Conservation (phyloP, 2,888 invertebrate genomes). For the Drosophila longiperda region DNA sequence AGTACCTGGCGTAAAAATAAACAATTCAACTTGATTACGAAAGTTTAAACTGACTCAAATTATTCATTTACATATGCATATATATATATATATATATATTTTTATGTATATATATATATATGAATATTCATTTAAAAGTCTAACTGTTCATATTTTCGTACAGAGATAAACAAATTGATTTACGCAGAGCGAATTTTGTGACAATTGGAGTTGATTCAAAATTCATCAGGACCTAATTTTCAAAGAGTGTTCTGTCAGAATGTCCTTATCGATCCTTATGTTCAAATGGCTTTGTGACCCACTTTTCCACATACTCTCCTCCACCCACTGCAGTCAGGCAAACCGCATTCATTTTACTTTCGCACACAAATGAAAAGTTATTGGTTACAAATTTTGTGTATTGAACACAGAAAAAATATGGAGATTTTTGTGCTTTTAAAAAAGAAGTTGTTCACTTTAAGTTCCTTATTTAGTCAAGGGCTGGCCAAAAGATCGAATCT, state of each 20-base stretch:
- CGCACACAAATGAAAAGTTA: slow-evolving; percentile 8
- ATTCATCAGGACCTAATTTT: slow-evolving; percentile 63
- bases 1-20: background rate
- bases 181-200: slow-evolving; percentile 31
- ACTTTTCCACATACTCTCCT: background rate
- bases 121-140: background rate
- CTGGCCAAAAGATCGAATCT: background rate
- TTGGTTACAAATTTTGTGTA: slow-evolving; percentile 12
- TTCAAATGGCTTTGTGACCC: slow-evolving; percentile 1
- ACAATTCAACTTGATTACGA: slow-evolving; percentile 28
- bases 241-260: slow-evolving; percentile 52
- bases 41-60: slow-evolving; percentile 6
- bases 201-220: slow-evolving; percentile 53
- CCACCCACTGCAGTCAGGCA: background rate
- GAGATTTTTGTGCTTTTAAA: background rate
- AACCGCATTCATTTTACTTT: background rate
- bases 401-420: background rate
- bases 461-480: background rate
- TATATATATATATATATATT: no score
- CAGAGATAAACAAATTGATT: slow-evolving; percentile 2
- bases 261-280: slow-evolving; percentile 8
- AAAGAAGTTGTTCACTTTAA: background rate
- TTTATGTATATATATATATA: background rate
- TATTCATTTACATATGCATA: no score
- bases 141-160: no score